Base-by-base conservation (phyloP, 2,888 invertebrate species). In the Anaspis maculata region DNA sequence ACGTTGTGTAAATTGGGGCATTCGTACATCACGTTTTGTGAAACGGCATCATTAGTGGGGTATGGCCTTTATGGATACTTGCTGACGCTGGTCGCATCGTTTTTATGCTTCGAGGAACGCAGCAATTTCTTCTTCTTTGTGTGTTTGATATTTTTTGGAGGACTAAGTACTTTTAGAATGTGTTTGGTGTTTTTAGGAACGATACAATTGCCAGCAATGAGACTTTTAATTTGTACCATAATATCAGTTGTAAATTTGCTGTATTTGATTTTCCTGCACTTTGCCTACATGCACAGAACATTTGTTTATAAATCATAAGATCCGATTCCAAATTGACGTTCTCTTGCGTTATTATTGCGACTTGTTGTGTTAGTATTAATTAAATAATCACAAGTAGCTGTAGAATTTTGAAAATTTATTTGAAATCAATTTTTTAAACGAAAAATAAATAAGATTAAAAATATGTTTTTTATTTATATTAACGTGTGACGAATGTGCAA, bases 211-310 rank as follows among this genome's bases (percentile, higher is more conserved):
- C 71, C 71, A 5, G 68, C 60, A 13, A 62, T 64, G 7, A 52
- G 71, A 30, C 60, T 73, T 28, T 48, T 72, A n/a, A 59, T 71
- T 6, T 70, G 71, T 45, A 67, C 67, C 39, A 45, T 61, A 21
- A 57, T 70, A 22, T 64, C 66, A 6, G 53, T 65, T 25, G 45
- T 62, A 29, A 70, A 73, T 49, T 55, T 71, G 13, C 52, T 72
- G 30, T 69, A 66, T 49, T 48, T 70, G n/a, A 59, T 71, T 26
- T 70, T 68, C 50, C 51, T 71, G 32, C 69, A 72, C 54, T 71
- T 70, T 54, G 62, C 65, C 3, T 71, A 66, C 46, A 68, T 72
- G 68, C 69, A 69, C 56, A 59, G 52, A 31, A 64, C 60, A 13
- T 69, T 64, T 56, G 44, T 46, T 3, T 64, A 64, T 45, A 59